phyloP scores from a whole-genome alignment of 2,113 vertebrate genomes.

The Pseudopodoces humilis region DNA sequence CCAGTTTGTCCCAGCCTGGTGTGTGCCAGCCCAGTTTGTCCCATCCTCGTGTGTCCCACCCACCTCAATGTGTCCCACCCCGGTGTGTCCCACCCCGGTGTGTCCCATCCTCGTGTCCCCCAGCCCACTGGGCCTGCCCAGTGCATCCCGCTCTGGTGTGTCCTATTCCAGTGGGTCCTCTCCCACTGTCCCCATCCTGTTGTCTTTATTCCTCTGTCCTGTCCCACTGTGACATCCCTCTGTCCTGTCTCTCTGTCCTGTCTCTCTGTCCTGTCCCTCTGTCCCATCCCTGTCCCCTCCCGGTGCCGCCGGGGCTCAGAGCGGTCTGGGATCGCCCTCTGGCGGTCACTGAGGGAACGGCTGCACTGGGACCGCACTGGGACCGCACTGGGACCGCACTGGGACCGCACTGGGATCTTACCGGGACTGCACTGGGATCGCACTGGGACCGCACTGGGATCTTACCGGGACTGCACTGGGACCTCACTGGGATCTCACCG shows the following conservation, averaged over 20 bases:
- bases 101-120: background rate
- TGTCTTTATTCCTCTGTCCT: background rate
- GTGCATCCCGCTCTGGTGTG: no score
- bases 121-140: no score
- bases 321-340: background rate
- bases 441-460: no score
- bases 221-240: no score
- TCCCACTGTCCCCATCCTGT: background rate
- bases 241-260: background rate
- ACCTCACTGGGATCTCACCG: no score
- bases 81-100: fast-evolving
- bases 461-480: no score
- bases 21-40: background rate
- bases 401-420: no score
- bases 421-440: no score
- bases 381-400: no score
- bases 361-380: background rate
- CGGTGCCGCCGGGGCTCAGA: background rate
- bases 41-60: background rate
- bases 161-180: no score
- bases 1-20: fast-evolving
- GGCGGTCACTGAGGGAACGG: background rate
- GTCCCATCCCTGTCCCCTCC: background rate
- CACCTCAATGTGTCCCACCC: no score
- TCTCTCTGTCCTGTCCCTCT: no score